phyloP scores from a whole-genome alignment of 2,888 invertebrate genomes.

The Gasteruption jaculator region DNA sequence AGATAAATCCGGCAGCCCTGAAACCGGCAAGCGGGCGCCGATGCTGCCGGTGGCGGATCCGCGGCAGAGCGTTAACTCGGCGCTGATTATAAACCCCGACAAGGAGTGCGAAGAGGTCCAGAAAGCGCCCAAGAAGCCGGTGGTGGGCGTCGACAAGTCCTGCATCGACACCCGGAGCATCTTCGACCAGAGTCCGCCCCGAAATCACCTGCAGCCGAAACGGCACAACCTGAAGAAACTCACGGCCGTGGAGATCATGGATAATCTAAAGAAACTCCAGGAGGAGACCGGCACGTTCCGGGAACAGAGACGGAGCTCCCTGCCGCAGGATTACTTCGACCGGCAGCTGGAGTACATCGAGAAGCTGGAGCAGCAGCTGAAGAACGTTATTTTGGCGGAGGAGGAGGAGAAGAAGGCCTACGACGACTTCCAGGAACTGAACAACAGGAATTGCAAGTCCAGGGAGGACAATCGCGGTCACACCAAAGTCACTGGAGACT shows the following conservation, averaged over 20 bases:
- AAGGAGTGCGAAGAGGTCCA: slow-evolving; percentile 34
- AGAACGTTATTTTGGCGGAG: slow-evolving; percentile 38
- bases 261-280: slow-evolving; percentile 38
- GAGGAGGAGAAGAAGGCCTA: slow-evolving; percentile 35
- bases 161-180: slow-evolving; percentile 47
- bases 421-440: slow-evolving; percentile 25
- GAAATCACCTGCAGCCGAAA: slow-evolving; percentile 28
- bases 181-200: slow-evolving; percentile 38
- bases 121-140: slow-evolving; percentile 30
- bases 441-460: slow-evolving; percentile 6
- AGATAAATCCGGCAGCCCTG: slow-evolving; percentile 32
- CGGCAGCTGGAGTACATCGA: slow-evolving; percentile 40
- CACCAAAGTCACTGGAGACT: slow-evolving; percentile 21
- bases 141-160: slow-evolving; percentile 39
- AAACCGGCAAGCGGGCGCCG: slow-evolving; percentile 25
- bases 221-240: slow-evolving; percentile 30
- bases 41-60: slow-evolving; percentile 26
- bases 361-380: slow-evolving; percentile 36
- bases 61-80: slow-evolving; percentile 38
- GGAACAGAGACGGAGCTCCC: slow-evolving; percentile 27
- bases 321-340: slow-evolving; percentile 36
- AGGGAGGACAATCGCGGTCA: slow-evolving; percentile 2
- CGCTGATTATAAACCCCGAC: slow-evolving; percentile 41
- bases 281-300: slow-evolving; percentile 23
- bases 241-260: slow-evolving; percentile 34